Evolutionary conservation across 2,113 vertebrate species (phyloP).

Genomic region (Marmota monax): DNA sequence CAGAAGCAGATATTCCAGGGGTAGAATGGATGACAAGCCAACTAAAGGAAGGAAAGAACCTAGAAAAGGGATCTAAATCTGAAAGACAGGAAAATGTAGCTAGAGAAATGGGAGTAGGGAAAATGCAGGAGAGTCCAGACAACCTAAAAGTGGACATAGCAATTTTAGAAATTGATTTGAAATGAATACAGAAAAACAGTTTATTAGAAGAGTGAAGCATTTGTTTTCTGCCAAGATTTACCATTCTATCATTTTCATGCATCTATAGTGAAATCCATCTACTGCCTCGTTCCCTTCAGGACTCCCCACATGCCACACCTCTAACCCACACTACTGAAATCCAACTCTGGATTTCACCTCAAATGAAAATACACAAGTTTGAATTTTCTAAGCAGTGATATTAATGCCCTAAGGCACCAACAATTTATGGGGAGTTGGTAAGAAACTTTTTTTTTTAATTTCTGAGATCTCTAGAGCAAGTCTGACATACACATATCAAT

Average conservation of each 20-base stretch:
- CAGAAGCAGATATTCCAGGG: background rate
- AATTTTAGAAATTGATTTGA: conserved; percentile 45
- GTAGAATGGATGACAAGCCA: no score
- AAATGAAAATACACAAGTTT: conserved; percentile 46
- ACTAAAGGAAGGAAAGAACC: background rate
- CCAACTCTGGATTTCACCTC: background rate
- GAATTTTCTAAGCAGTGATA: conserved; percentile 21
- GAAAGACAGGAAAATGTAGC: background rate
- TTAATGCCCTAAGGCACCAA: background rate
- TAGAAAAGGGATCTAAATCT: background rate
- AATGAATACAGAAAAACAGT: conserved; percentile 20
- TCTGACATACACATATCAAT: background rate
- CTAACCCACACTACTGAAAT: background rate
- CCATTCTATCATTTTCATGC: background rate
- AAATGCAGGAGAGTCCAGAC: background rate
- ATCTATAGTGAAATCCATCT: background rate
- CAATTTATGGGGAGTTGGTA: background rate
- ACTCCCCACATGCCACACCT: background rate
- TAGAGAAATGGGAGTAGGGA: background rate
- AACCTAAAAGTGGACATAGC: background rate
- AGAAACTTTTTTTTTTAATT: background rate
- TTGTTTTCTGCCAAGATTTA: conserved; percentile 22
- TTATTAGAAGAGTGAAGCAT: background rate
- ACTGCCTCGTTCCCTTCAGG: background rate
- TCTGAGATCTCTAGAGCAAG: conserved; percentile 43